Evolutionary conservation across 2,888 invertebrate species (phyloP), one percentile per base, ranked within the genome.

Genomic region (Diarsia rubi): DNA sequence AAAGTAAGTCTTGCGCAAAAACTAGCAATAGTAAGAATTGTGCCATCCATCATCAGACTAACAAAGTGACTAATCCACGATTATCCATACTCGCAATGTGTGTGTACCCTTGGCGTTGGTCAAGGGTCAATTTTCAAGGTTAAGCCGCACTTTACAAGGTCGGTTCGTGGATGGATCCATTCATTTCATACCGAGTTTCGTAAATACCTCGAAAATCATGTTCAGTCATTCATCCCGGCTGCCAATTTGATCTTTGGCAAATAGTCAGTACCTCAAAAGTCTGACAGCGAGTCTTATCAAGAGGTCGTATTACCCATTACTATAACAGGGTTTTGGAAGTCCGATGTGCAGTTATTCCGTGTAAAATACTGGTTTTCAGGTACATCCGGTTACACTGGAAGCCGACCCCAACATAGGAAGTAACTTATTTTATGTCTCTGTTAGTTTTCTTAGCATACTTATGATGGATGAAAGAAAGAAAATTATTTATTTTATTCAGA

Each of bases 1-100:
- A 12, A 60, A 45, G 52, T 21, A 65, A 45, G 49, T 19, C 16
- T 37, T 19, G 66, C 14, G 42, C 21, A 72, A 31, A 65, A 42
- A 47, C 37, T 16, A 31, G 27, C 12, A n/a, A 59, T 37, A 44
- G 14, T 49, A 64, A 27, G 37, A 57, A 44, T 66, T 49, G 44
- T 24, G 11, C 9, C 16, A 73, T 75, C 60, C 31, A 65, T 75
- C 75, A 79, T 49, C 21, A n/a, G 19, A 45, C 27, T 52, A 1
- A 37, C n/a, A 14, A 60, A 77, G 27, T n/a, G 6, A 49, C 21
- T 3, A n/a, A 45, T 31, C 24, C 24, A 69, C 14, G 45, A 45
- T 66, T 42, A n/a, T 62, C 8, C 1, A 8, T 42, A n/a, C n/a
- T 8, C 3, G n/a, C n/a, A 62, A 59, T 11, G 59, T 1, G 11